Conservation (phyloP, 1,140 invertebrate species). For the Daktulosphaira vitifoliae region DNA sequence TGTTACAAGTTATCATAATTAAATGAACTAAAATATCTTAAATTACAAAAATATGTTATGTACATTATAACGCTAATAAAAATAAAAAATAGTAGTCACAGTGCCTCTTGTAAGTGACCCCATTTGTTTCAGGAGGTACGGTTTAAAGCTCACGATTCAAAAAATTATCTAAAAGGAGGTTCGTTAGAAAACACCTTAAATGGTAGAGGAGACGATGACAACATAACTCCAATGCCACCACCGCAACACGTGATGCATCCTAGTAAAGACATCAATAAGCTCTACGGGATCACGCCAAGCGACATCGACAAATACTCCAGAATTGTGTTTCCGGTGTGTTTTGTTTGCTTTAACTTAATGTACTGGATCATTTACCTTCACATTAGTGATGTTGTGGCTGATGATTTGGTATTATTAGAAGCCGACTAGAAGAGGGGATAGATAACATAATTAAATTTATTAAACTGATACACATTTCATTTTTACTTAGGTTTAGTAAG, state of each 20-base stretch:
- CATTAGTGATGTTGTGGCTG: slow-evolving; percentile 87
- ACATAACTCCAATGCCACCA: slow-evolving; percentile 59
- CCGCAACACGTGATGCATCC: slow-evolving; percentile 64
- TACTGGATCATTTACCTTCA: slow-evolving; percentile 96
- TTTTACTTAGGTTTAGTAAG: slow-evolving; percentile 29
- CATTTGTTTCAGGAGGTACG: slow-evolving; percentile 80
- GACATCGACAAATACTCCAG: slow-evolving; percentile 95
- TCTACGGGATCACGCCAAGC: slow-evolving; percentile 75
- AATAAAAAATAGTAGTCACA: background rate
- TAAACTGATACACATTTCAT: background rate
- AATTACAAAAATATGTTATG: too few relatives aligned
- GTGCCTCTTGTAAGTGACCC: slow-evolving; percentile 33
- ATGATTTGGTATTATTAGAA: slow-evolving; percentile 78
- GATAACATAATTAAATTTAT: background rate
- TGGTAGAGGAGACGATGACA: slow-evolving; percentile 60
- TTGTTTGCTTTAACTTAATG: slow-evolving; percentile 95
- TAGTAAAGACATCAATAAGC: slow-evolving; percentile 56
- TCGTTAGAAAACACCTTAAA: slow-evolving; percentile 84
- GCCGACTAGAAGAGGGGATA: slow-evolving; percentile 57
- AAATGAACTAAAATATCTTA: too few relatives aligned
- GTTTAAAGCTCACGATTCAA: slow-evolving; percentile 86
- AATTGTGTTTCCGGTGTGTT: slow-evolving; percentile 92
- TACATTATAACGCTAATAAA: too few relatives aligned
- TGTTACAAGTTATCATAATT: too few relatives aligned
- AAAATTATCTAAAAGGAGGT: slow-evolving; percentile 80